These are phyloP conservation scores for Lasioglossum pauxillum DNA, from an alignment of 2,888 invertebrate genomes.

Conservation along the genomic window DNA sequence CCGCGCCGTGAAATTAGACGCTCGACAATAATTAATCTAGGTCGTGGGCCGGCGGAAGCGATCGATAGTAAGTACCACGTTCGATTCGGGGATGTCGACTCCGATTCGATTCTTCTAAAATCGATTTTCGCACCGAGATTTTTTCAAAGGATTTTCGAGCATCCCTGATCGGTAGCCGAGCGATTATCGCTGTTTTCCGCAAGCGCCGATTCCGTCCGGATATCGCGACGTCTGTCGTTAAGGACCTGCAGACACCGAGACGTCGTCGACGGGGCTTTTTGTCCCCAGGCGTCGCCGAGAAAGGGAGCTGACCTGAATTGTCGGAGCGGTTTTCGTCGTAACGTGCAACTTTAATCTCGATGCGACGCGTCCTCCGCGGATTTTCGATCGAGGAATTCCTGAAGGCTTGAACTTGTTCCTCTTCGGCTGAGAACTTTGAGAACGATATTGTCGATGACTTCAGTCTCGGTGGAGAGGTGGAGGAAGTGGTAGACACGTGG, in stretches of 20 bases:
- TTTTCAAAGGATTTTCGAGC: background rate
- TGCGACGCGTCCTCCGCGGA: background rate
- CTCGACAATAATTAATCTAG: constrained; percentile 59
- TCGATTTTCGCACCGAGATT: background rate
- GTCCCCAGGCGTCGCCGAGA: constrained; percentile 58
- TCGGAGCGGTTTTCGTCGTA: constrained; percentile 32
- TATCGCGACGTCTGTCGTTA: constrained; percentile 15
- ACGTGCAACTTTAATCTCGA: constrained; percentile 40
- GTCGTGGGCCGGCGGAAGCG: constrained; percentile 30
- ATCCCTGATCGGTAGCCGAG: constrained; percentile 41
- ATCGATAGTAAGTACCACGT: background rate
- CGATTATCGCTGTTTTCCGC: constrained; percentile 13
- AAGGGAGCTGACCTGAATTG: constrained; percentile 74
- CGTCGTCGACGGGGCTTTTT: constrained; percentile 54
- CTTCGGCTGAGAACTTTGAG: background rate
- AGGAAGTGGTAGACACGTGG: background rate
- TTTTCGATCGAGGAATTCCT: background rate
- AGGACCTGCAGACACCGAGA: constrained; percentile 3
- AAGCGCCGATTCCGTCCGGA: background rate
- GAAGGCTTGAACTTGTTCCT: background rate
- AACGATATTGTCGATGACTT: background rate
- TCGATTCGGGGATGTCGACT: background rate
- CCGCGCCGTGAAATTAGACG: constrained; percentile 49
- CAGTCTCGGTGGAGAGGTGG: background rate
- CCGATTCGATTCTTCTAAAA: background rate